phyloP scores from a whole-genome alignment of 2,888 invertebrate genomes.

The Aphodius granarius region DNA sequence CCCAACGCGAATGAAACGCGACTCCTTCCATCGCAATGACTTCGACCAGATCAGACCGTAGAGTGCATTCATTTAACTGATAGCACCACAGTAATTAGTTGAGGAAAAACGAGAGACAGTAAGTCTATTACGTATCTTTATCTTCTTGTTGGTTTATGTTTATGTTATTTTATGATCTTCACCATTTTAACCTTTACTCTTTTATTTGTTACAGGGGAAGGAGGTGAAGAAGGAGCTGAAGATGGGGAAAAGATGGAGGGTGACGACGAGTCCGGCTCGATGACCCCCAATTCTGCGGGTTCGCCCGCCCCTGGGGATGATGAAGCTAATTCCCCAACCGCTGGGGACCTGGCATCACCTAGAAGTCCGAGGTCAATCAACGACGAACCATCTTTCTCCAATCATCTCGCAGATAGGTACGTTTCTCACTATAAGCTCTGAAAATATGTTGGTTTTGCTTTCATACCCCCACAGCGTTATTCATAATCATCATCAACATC shows the following conservation, averaged over 20 bases:
- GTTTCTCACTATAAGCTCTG: slow-evolving; percentile 12
- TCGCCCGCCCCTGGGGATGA: slow-evolving; percentile 52
- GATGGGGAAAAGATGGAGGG: slow-evolving; percentile 54
- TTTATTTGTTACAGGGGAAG: slow-evolving; percentile 60
- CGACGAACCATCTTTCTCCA: slow-evolving; percentile 43
- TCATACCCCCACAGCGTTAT: neutral
- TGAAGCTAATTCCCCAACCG: slow-evolving; percentile 48
- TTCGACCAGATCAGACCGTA: neutral
- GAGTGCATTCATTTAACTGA: neutral
- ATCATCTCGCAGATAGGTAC: slow-evolving; percentile 43
- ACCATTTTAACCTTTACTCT: neutral
- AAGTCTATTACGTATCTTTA: neutral
- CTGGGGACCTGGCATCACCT: slow-evolving; percentile 49
- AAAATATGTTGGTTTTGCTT: neutral
- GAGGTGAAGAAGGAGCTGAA: slow-evolving; percentile 54
- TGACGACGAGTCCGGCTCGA: slow-evolving; percentile 53
- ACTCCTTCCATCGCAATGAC: neutral
- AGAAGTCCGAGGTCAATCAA: slow-evolving; percentile 48
- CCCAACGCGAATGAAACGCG: neutral
- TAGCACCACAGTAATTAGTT: neutral
- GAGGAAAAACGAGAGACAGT: neutral
- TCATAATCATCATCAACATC: neutral
- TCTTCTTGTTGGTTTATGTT: neutral
- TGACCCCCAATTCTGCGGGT: slow-evolving; percentile 52
- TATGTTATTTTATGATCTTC: neutral